Conservation (phyloP, 1,140 invertebrate genomes). For the Papilio helenus region DNA sequence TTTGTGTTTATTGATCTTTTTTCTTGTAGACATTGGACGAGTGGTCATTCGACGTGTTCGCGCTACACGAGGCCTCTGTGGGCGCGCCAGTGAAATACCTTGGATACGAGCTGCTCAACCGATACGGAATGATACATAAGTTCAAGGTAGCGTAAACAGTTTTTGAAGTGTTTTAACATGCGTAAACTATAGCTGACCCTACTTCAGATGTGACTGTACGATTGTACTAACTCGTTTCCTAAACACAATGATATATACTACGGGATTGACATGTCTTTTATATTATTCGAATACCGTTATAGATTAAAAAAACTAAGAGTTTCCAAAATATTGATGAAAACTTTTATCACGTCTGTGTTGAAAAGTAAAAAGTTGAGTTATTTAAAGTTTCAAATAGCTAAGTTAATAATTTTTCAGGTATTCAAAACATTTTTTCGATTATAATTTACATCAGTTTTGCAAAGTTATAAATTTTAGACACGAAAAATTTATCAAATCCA, state of each 20-base stretch:
- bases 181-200: not conserved
- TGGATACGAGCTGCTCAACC: conserved; percentile 96
- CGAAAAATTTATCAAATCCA: too few relatives aligned
- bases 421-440: not conserved
- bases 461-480: too few relatives aligned
- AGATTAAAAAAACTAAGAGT: too few relatives aligned
- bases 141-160: conserved; percentile 88
- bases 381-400: not conserved
- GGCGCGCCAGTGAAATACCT: conserved; percentile 95
- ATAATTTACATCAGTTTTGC: too few relatives aligned
- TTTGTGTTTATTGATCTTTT: not conserved
- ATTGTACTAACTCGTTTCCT: too few relatives aligned
- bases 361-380: not conserved
- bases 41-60: conserved; percentile 98
- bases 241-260: too few relatives aligned
- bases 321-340: too few relatives aligned
- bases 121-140: conserved; percentile 97
- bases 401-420: not conserved
- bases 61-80: conserved; percentile 91
- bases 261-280: too few relatives aligned
- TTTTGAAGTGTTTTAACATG: not conserved
- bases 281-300: too few relatives aligned
- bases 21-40: conserved; percentile 91
- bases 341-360: too few relatives aligned
- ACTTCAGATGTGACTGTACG: too few relatives aligned